Base-by-base conservation (phyloP, 2,797 vertebrate species). In the Hephaestus fuliginosus region DNA sequence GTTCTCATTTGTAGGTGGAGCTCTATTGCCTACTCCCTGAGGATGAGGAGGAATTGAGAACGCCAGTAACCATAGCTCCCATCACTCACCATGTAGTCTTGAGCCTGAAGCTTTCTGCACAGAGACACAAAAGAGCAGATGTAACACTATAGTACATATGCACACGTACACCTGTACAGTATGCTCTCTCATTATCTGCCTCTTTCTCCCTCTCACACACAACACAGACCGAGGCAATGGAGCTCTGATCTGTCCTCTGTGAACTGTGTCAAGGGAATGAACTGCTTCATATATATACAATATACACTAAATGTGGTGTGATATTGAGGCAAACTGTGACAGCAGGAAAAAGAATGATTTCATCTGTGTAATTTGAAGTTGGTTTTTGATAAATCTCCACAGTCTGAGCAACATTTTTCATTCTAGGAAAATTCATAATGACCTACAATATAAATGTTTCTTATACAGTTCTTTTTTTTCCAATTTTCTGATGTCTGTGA, bases 161-260 rank as follows among this genome's bases (percentile, higher is more conserved):
- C 84, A 86, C 82, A 76, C 7, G 60, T 80, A 91, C 90, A 89
- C 89, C 76, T 91, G 88, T 87, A 89, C 66, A 55, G 25, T 83
- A 58, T 79, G 82, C 64, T 76, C 78, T 11, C 66, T 71, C 74
- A 81, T 91, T 91, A 79, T 87, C 60, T 75, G 44, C 17, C 73
- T 78, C 76, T 78, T 64, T 86, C 77, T 67, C 28, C 63, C 82
- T 75, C 78, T 84, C 75, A 82, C 74, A 82, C 61, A 63, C 63
- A 61, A 76, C 75, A 78, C 61, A 53, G 43, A 25, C 11, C 11
- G 46, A 75, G 51, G 62, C 67, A 17, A 53, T 7, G 20, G n/a
- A 41, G 22, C n/a, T 51, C 30, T 76, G 66, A 11, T 15, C 28
- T 71, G 77, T 57, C 71, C 62, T 68, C 72, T 61, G 66, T 80